These are phyloP conservation scores for Papilio elwesi DNA, from an alignment of 2,888 invertebrate species.

Conservation along the genomic window DNA sequence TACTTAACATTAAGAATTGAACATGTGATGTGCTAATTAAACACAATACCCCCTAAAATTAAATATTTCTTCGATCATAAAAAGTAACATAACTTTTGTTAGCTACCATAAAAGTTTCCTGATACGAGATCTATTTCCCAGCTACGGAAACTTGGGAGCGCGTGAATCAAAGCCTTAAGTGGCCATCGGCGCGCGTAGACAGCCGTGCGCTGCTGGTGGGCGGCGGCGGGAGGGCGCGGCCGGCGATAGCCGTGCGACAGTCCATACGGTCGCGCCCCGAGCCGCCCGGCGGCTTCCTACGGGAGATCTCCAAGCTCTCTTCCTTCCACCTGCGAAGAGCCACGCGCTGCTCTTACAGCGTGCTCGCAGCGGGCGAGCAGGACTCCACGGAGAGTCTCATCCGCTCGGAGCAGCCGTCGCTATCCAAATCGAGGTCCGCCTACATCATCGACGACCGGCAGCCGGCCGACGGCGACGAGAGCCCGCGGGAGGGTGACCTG, in stretches of 20 bases:
- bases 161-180: conserved; percentile 84
- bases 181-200: conserved; percentile 88
- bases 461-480: conserved; percentile 58
- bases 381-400: conserved; percentile 88
- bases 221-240: conserved; percentile 56
- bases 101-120: too few species aligned
- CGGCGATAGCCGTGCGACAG: conserved; percentile 43
- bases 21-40: too few species aligned
- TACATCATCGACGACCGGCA: conserved; percentile 80
- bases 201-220: conserved; percentile 87
- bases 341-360: conserved; percentile 89
- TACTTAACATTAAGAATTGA: too few species aligned
- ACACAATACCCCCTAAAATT: too few species aligned
- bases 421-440: conserved; percentile 85
- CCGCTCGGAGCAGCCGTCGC: conserved; percentile 61
- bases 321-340: conserved; percentile 87
- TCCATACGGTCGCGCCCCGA: conserved; percentile 57
- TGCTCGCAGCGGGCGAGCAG: conserved; percentile 84
- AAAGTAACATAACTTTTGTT: too few species aligned
- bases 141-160: conserved; percentile 91
- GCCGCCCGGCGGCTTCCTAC: conserved; percentile 81
- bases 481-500: conserved; percentile 62
- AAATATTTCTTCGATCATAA: too few species aligned
- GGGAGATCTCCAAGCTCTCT: conserved; percentile 89
- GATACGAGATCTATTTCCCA: conserved; percentile 52